These are phyloP conservation scores for Drosophila fulvimacula DNA, from an alignment of 2,888 invertebrate genomes.

Conservation along the genomic window DNA sequence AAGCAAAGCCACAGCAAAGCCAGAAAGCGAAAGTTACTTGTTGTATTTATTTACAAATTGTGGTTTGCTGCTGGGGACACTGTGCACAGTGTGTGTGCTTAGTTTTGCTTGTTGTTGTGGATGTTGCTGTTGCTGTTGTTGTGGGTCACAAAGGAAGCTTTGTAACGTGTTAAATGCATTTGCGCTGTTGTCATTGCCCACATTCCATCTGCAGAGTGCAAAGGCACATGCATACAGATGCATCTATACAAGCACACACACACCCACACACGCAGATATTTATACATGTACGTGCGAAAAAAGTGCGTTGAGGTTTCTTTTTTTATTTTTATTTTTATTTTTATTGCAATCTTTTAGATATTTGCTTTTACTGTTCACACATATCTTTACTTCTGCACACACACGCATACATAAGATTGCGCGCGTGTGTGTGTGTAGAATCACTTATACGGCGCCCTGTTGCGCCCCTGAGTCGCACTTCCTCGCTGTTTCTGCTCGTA, in stretches of 20 bases:
- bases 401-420: background rate
- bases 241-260: background rate
- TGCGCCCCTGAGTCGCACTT: slow-evolving; percentile 23
- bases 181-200: slow-evolving; percentile 25
- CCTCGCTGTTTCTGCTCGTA: background rate
- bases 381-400: background rate
- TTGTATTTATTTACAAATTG: slow-evolving; percentile 26
- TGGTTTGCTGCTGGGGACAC: slow-evolving; percentile 16
- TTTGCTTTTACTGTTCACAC: slow-evolving; percentile 36
- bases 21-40: slow-evolving; percentile 44
- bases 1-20: background rate
- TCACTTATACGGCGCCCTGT: slow-evolving; percentile 23
- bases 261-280: background rate
- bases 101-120: background rate
- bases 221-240: slow-evolving; percentile 9
- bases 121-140: slow-evolving; percentile 14
- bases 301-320: slow-evolving; percentile 27
- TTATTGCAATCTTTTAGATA: slow-evolving; percentile 40
- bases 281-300: slow-evolving; percentile 18
- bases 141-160: slow-evolving; percentile 51
- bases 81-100: slow-evolving; percentile 20
- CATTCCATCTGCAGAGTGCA: slow-evolving; percentile 44
- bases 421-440: background rate
- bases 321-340: background rate
- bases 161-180: slow-evolving; percentile 32